A percentile compares a stretch with the other conserved stretches of the same genome.
Conservation (phyloP, 1,140 invertebrate genomes). For the Anastatus disparis region DNA sequence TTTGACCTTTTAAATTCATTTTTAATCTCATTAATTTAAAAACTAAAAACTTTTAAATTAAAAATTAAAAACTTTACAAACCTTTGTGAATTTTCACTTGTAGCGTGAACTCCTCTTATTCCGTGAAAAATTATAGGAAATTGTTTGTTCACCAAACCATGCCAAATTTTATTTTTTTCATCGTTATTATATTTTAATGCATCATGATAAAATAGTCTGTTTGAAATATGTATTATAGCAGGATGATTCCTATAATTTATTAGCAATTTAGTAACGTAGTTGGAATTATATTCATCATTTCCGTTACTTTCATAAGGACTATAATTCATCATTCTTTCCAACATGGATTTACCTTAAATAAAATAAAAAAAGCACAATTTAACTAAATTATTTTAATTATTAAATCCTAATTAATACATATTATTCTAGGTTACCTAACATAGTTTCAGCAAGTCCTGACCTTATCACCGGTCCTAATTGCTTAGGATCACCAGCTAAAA, state of each 20-base stretch:
- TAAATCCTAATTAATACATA: no score
- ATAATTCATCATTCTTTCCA: slow-evolving; percentile 70
- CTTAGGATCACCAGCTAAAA: slow-evolving; percentile 85
- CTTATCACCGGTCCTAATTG: slow-evolving; percentile 83
- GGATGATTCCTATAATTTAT: slow-evolving; percentile 75
- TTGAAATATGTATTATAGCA: slow-evolving; percentile 72
- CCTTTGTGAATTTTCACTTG: no score
- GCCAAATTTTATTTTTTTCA: slow-evolving; percentile 48
- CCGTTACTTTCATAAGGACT: slow-evolving; percentile 65
- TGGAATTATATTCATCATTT: slow-evolving; percentile 68
- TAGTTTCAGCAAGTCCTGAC: slow-evolving; percentile 65
- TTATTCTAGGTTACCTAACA: slow-evolving; percentile 51
- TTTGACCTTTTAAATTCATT: no score
- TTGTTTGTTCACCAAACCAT: slow-evolving; percentile 60
- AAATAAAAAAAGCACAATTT: no score
- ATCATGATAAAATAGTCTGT: slow-evolving; percentile 73
- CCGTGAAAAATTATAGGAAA: slow-evolving; percentile 79
- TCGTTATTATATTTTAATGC: slow-evolving; percentile 59
- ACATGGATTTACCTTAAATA: slow-evolving; percentile 65
- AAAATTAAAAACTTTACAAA: no score
- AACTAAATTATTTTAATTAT: no score
- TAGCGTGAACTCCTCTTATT: slow-evolving; percentile 69
- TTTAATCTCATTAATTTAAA: no score
- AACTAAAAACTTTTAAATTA: no score
- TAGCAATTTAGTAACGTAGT: slow-evolving; percentile 73